Percentiles rank a stretch among this genome's conserved stretches.
Evolutionary conservation across 2,888 invertebrate species (phyloP).

Genomic region (Drosophila neonasuta): DNA sequence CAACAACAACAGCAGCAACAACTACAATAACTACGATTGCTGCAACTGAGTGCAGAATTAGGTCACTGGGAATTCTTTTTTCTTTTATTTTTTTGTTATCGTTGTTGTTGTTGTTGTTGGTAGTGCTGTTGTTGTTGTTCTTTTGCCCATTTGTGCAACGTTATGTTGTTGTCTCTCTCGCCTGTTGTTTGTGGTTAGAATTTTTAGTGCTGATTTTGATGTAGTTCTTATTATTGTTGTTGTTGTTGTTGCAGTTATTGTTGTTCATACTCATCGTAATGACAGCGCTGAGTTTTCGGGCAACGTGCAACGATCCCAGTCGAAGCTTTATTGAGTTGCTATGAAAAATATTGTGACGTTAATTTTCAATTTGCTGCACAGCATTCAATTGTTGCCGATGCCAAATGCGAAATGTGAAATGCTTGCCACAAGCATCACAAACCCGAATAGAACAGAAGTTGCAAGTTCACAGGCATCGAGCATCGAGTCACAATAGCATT

Average conservation of each 20-base stretch:
- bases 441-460: constrained; percentile 24
- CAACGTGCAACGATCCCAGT: constrained; percentile 37
- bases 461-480: constrained; percentile 46
- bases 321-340: constrained; percentile 50
- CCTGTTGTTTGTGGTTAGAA: constrained; percentile 68
- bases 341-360: constrained; percentile 60
- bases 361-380: constrained; percentile 73
- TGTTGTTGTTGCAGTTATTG: neutral
- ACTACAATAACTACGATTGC: constrained; percentile 59
- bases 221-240: constrained; percentile 6
- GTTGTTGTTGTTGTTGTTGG: constrained; percentile 24
- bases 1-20: constrained; percentile 36
- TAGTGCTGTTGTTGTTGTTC: constrained; percentile 33
- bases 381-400: constrained; percentile 26
- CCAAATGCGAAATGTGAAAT: no score
- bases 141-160: constrained; percentile 63
- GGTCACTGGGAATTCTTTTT: constrained; percentile 75
- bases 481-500: constrained; percentile 22
- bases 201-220: constrained; percentile 51
- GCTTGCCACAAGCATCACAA: constrained; percentile 36
- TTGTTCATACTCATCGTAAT: constrained; percentile 18
- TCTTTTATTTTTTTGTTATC: constrained; percentile 16
- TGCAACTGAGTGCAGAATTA: constrained; percentile 65
- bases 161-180: constrained; percentile 40
- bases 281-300: constrained; percentile 29